Evolutionary conservation across 2,888 invertebrate genomes (phyloP), one percentile per base, ranked within the genome.

Genomic region (Phrixothrix hirtus): DNA sequence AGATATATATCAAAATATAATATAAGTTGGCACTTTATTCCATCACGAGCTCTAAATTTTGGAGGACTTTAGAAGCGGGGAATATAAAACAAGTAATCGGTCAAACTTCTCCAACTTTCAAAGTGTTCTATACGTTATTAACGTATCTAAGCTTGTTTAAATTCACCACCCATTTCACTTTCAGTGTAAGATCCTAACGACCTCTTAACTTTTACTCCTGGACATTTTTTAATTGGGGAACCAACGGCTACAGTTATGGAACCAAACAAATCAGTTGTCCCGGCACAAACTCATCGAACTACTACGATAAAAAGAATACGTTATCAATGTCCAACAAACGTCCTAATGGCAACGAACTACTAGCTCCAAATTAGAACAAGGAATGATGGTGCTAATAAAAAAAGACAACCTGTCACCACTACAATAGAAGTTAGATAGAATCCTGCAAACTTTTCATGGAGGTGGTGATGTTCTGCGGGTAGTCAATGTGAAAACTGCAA

Each of bases 161-260:
- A 32, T 10, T 32, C 32, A 2, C 32, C 11, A 9, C 32, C 32
- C 14, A 3, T 32, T 2, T 11, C 14, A 13, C 13, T 13, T 2
- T 13, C 12, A 32, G 7, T 7, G 7, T 2, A 11, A 10, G 32
- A 32, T 10, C 32, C 32, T 10, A 32, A 32, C 13, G 32, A 32
- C 32, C 32, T 32, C 2, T 11, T 32, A 11, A 32, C 13, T 32
- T n/a, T n/a, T n/a, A n/a, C n/a, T n/a, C n/a, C n/a, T n/a, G n/a
- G n/a, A n/a, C n/a, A n/a, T n/a, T n/a, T 32, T 9, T 32, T 32
- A 13, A 32, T 32, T 13, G 32, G 32, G 2, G 32, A 32, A 10
- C 32, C 12, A 13, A 3, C 7, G 10, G 10, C 11, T 32, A 6
- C 13, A 11, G 11, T 29, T 2, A 29, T 6, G 2, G 29, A 29